These are phyloP conservation scores for Gobio occitaniae DNA, from an alignment of 2,797 vertebrate genomes.

Conservation along the genomic window DNA sequence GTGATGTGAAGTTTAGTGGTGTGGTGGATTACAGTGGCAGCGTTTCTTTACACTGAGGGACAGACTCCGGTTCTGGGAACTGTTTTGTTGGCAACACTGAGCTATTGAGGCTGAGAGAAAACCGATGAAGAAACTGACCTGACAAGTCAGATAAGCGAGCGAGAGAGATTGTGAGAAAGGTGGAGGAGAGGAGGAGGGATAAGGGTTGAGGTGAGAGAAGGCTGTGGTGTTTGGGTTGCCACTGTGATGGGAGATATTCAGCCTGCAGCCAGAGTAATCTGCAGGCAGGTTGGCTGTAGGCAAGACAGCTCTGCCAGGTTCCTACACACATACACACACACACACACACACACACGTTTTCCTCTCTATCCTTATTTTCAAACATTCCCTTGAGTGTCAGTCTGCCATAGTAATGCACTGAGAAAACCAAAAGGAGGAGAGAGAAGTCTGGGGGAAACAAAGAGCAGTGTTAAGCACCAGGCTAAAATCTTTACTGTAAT, in stretches of 20 bases:
- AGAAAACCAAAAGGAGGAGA: slow-evolving; percentile 7
- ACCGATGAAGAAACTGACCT: slow-evolving; percentile 53
- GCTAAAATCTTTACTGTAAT: slow-evolving; percentile 13
- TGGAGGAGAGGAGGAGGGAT: not conserved
- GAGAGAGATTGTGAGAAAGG: slow-evolving; percentile 35
- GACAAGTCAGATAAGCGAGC: slow-evolving; percentile 47
- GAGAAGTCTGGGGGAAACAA: not conserved
- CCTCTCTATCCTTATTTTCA: slow-evolving; percentile 41
- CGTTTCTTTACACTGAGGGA: slow-evolving; percentile 37
- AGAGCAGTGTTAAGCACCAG: not conserved
- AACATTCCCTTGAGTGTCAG: slow-evolving; percentile 41
- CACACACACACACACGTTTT: slow-evolving; percentile 38
- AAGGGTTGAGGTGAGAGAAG: slow-evolving; percentile 40
- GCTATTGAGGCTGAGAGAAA: slow-evolving; percentile 50
- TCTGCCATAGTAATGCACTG: slow-evolving; percentile 36
- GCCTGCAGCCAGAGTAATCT: slow-evolving; percentile 52
- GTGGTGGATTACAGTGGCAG: slow-evolving; percentile 20
- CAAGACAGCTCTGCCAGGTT: slow-evolving; percentile 53
- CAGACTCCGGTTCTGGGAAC: slow-evolving; percentile 30
- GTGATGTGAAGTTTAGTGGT: not conserved
- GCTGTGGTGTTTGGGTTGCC: slow-evolving; percentile 49
- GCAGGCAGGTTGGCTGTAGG: slow-evolving; percentile 53
- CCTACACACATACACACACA: not conserved
- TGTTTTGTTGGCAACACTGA: slow-evolving; percentile 43
- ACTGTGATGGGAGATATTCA: slow-evolving; percentile 53